phyloP scores from a whole-genome alignment of 2,888 invertebrate genomes.

The Xylophagus ater region DNA sequence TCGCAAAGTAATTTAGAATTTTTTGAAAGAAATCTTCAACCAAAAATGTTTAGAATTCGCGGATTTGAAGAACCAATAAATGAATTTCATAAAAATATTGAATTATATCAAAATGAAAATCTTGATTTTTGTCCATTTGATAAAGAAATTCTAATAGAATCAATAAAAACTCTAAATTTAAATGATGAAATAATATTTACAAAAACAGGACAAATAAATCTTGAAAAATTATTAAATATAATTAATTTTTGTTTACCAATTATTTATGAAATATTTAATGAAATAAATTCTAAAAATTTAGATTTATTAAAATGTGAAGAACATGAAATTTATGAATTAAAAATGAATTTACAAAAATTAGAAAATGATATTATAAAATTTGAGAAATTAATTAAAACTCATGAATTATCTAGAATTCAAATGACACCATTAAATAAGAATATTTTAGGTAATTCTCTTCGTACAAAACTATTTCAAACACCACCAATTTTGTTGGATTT shows the following conservation, averaged over 20 bases:
- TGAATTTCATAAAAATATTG: too few species aligned
- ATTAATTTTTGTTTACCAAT: conserved; percentile 10
- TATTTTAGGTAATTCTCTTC: too few species aligned
- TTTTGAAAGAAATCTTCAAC: too few species aligned
- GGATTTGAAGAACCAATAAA: too few species aligned
- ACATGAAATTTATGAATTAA: conserved; percentile 2
- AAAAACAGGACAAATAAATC: conserved; percentile 14
- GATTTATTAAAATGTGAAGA: conserved; percentile 3
- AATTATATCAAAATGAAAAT: too few species aligned
- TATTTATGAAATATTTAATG: too few species aligned
- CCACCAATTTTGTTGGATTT: conserved; percentile 26
- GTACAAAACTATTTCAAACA: conserved; percentile 29
- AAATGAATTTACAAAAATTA: conserved; percentile 24
- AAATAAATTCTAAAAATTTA: too few species aligned
- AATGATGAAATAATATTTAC: not conserved
- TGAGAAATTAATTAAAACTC: conserved; percentile 12
- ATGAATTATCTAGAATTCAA: not conserved
- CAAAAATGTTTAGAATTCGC: too few species aligned
- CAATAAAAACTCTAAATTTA: conserved; percentile 18
- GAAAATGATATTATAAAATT: conserved; percentile 26
- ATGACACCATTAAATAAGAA: conserved; percentile 10
- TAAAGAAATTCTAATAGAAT: conserved; percentile 23
- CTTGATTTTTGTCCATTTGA: too few species aligned
- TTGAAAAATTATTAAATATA: conserved; percentile 4
- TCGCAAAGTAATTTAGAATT: too few species aligned